These are phyloP conservation scores for Dicranocentrus wangi DNA, from an alignment of 2,888 invertebrate genomes.

Conservation along the genomic window DNA sequence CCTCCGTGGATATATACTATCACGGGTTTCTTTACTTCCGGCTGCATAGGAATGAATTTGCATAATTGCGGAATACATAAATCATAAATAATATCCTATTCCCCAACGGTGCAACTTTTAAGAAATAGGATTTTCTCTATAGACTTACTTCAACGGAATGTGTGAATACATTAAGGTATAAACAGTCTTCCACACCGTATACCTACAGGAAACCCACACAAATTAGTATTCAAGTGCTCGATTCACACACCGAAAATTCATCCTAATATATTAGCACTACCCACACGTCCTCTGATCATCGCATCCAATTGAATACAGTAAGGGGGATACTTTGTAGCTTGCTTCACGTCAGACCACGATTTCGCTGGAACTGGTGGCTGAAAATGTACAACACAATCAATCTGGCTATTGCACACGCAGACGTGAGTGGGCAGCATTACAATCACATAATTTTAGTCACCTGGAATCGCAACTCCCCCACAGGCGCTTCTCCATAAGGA, in stretches of 20 bases:
- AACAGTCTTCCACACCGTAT: conserved; percentile 53
- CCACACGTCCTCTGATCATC: conserved; percentile 39
- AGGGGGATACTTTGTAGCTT: conserved; percentile 43
- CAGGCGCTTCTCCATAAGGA: conserved; percentile 55
- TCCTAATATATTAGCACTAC: not conserved
- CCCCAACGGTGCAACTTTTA: too few species aligned
- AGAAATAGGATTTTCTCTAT: not conserved
- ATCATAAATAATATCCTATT: too few species aligned
- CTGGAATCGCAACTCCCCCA: conserved; percentile 55
- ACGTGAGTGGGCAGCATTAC: not conserved
- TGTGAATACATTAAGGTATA: conserved; percentile 60
- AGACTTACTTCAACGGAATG: conserved; percentile 13
- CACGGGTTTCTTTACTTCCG: conserved; percentile 32
- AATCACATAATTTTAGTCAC: too few species aligned
- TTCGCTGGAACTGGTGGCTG: conserved; percentile 58
- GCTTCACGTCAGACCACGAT: conserved; percentile 51
- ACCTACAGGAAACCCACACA: not conserved
- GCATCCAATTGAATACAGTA: conserved; percentile 63
- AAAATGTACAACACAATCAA: too few species aligned
- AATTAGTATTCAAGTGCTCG: not conserved
- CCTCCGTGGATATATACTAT: conserved; percentile 61
- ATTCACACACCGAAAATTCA: not conserved
- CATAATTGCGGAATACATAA: too few species aligned
- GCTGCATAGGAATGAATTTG: too few species aligned
- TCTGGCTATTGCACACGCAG: too few species aligned